phyloP scores from a whole-genome alignment of 2,797 vertebrate genomes.

The Aphelocoma californica region DNA sequence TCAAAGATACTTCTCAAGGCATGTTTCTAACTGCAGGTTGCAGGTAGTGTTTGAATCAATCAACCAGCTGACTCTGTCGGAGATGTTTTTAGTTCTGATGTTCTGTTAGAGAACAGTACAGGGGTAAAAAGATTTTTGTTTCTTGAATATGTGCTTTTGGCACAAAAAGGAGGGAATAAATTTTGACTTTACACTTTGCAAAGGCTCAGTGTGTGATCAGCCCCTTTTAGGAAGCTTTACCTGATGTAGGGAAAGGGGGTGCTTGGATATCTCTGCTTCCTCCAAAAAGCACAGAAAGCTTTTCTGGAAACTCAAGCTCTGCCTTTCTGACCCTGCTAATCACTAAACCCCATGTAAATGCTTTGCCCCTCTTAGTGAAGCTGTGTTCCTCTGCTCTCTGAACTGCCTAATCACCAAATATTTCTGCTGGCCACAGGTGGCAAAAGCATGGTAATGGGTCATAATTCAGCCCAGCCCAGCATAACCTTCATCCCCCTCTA shows the following conservation, averaged over 20 bases:
- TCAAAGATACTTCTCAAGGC: background rate
- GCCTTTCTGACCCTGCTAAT: background rate
- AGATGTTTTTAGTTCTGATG: background rate
- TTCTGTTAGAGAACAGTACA: background rate
- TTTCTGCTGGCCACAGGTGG: background rate
- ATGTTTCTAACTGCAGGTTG: background rate
- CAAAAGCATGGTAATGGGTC: background rate
- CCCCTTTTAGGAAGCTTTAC: background rate
- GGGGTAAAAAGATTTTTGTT: background rate
- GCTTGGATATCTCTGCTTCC: background rate
- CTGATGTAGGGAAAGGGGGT: fast-evolving
- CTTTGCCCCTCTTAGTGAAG: background rate
- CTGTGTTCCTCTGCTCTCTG: background rate
- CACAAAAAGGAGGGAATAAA: background rate
- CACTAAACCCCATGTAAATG: background rate
- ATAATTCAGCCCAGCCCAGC: background rate
- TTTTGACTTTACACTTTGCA: background rate
- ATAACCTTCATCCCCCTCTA: background rate
- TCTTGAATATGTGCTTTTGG: background rate
- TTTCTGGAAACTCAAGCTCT: background rate
- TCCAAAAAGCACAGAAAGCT: background rate
- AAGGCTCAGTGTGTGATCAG: background rate
- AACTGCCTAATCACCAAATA: background rate
- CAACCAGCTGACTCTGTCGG: background rate
- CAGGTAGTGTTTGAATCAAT: background rate